Conservation (phyloP, 2,113 vertebrate genomes). For the Globicephala melas region DNA sequence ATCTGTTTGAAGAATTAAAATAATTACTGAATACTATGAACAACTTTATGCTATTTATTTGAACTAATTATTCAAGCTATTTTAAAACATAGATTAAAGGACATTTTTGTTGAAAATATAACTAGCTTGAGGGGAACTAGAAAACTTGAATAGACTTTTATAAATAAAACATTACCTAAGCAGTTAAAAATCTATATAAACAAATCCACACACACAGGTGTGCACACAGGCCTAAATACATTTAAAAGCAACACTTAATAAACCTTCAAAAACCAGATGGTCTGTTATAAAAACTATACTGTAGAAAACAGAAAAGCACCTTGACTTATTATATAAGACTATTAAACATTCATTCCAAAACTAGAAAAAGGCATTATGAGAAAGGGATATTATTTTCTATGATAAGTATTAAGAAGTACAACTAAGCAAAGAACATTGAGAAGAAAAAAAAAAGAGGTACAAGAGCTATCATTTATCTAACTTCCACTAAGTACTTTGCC, state of each 20-base stretch:
- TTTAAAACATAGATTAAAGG: background rate
- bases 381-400: background rate
- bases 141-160: background rate
- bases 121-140: background rate
- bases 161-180: background rate
- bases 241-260: background rate
- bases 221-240: background rate
- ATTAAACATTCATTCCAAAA: background rate
- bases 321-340: background rate
- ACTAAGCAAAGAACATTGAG: background rate
- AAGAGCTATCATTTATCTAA: background rate
- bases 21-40: background rate
- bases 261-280: background rate
- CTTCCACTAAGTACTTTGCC: background rate
- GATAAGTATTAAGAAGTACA: background rate
- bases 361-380: background rate
- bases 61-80: conserved; percentile 5
- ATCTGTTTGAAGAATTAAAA: background rate
- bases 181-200: background rate
- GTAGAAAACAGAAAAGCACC: background rate
- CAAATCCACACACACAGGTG: background rate
- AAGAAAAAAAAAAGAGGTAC: background rate
- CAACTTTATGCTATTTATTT: background rate
- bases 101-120: background rate
- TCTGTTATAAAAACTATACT: background rate